Evolutionary conservation across 1,140 invertebrate species (phyloP).

Genomic region (Drosophila aff.): DNA sequence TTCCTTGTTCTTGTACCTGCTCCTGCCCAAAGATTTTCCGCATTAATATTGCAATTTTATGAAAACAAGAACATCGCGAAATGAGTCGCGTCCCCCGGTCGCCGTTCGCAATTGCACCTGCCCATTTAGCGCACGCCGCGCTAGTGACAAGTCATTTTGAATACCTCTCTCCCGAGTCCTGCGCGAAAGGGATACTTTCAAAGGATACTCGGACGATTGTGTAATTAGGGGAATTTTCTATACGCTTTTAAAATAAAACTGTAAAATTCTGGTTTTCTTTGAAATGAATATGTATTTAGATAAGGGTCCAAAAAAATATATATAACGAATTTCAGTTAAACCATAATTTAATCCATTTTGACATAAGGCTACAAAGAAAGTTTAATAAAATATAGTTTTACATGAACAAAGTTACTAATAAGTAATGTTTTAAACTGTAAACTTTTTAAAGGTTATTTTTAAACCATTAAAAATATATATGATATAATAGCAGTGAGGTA

Average conservation of each 20-base stretch:
- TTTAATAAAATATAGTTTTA: too few species aligned
- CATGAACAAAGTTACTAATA: too few species aligned
- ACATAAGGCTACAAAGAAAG: too few species aligned
- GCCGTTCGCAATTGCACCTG: slow-evolving; percentile 55
- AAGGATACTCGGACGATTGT: slow-evolving; percentile 5
- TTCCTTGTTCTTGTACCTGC: neutral
- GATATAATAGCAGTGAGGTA: too few species aligned
- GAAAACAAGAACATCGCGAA: slow-evolving; percentile 45
- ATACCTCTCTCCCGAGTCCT: slow-evolving; percentile 19
- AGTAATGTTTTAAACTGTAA: too few species aligned
- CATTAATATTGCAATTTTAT: slow-evolving; percentile 68
- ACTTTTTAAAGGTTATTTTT: too few species aligned
- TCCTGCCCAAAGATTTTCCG: slow-evolving; percentile 70
- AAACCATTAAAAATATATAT: too few species aligned
- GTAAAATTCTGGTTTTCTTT: too few species aligned
- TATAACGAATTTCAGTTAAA: too few species aligned
- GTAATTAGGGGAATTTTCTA: neutral
- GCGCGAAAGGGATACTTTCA: slow-evolving; percentile 11
- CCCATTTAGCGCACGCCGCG: slow-evolving; percentile 50
- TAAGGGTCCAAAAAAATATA: too few species aligned
- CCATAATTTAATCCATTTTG: too few species aligned
- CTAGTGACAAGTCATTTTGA: slow-evolving; percentile 41
- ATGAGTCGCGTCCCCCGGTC: slow-evolving; percentile 27
- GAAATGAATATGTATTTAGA: too few species aligned
- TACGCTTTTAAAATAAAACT: neutral